phyloP scores from a whole-genome alignment of 2,113 vertebrate species.

The Falco punctatus region DNA sequence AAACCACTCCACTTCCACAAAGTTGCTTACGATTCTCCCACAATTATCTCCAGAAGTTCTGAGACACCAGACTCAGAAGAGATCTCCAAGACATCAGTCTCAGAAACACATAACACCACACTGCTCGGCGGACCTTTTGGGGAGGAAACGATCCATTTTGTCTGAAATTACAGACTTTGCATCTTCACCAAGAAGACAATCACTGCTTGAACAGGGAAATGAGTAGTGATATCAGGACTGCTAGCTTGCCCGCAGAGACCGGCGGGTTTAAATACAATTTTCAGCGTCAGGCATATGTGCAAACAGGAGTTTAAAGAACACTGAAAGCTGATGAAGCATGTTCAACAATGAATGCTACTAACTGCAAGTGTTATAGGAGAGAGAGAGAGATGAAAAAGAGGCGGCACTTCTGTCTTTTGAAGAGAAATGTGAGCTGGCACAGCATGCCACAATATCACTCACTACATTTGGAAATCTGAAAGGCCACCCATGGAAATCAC shows the following conservation, averaged over 20 bases:
- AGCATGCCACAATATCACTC: not conserved
- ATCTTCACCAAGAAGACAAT: not conserved
- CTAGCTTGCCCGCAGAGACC: not conserved
- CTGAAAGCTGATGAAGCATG: not conserved
- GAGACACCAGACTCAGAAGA: not conserved
- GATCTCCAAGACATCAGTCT: not conserved
- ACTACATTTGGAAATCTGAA: not conserved
- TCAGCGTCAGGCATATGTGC: not conserved
- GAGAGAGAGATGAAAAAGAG: not conserved
- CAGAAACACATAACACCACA: not conserved
- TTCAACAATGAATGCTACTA: not conserved
- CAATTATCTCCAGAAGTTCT: not conserved
- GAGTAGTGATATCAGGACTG: not conserved
- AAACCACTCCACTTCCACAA: not conserved
- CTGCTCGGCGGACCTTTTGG: not conserved
- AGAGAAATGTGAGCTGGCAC: not conserved
- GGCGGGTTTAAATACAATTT: not conserved
- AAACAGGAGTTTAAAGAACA: not conserved
- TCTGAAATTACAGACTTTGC: not conserved
- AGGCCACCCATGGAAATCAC: not conserved
- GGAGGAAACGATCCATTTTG: not conserved
- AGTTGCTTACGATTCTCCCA: not conserved
- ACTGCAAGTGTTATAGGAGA: not conserved
- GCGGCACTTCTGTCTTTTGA: not conserved
- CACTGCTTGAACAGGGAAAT: not conserved